Percentiles rank a stretch among this genome's conserved stretches.
Conservation (phyloP, 2,113 vertebrate species). For the Tupaia tana region DNA sequence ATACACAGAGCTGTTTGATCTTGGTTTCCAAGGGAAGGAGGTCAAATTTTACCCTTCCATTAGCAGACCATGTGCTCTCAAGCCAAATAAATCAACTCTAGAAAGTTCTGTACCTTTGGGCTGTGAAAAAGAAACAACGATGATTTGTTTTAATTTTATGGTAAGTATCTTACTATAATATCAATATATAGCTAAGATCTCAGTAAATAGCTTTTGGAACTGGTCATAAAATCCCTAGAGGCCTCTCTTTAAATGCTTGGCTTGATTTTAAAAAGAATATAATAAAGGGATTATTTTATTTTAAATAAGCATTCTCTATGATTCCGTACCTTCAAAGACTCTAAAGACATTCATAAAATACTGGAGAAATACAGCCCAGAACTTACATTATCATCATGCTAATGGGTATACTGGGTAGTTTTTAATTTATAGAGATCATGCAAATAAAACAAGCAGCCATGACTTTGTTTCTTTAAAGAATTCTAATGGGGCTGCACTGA, state of each 20-base stretch:
- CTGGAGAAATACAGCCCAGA: not conserved
- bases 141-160: not conserved
- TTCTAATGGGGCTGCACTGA: not conserved
- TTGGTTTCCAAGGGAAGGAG: not conserved
- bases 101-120: not conserved
- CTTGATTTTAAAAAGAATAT: conserved; percentile 8
- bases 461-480: conserved; percentile 6
- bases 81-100: not conserved
- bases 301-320: not conserved
- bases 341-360: not conserved
- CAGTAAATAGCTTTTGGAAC: not conserved
- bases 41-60: not conserved
- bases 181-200: not conserved
- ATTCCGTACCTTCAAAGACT: not conserved
- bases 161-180: not conserved
- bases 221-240: not conserved
- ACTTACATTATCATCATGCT: not conserved
- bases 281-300: not conserved
- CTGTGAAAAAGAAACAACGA: not conserved
- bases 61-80: not conserved
- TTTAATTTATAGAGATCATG: conserved; percentile 24
- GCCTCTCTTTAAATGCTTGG: not conserved
- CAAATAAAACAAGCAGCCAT: not conserved
- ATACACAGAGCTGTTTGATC: not conserved
- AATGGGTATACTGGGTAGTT: not conserved